Conservation (phyloP, 2,888 invertebrate genomes). For the Tolmerus cingulatus region DNA sequence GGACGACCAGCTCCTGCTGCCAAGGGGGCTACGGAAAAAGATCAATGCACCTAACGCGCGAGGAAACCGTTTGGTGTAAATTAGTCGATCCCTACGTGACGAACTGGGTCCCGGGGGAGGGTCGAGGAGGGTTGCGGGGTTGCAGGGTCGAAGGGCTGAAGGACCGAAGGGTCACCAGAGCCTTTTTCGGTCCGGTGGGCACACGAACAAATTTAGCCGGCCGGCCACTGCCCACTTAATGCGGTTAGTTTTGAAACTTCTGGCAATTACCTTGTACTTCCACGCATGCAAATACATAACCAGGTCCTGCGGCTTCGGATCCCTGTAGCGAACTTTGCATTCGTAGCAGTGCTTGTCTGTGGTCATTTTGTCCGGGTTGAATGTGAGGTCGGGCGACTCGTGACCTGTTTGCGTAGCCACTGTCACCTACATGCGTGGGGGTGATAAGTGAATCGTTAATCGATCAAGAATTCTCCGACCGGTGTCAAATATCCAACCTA, state of each 20-base stretch:
- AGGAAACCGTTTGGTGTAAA: background rate
- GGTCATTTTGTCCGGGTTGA: slow-evolving; percentile 76
- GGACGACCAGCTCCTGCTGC: background rate
- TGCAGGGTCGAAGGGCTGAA: too few species aligned
- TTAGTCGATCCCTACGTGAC: slow-evolving; percentile 15
- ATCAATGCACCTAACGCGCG: background rate
- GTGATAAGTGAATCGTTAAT: slow-evolving; percentile 1
- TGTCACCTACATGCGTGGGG: slow-evolving; percentile 3
- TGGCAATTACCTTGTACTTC: slow-evolving; percentile 77
- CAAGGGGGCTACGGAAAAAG: background rate
- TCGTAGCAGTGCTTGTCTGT: slow-evolving; percentile 90
- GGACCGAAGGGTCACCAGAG: background rate
- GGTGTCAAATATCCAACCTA: slow-evolving; percentile 24
- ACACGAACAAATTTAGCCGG: background rate
- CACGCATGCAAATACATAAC: slow-evolving; percentile 97
- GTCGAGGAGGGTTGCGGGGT: too few species aligned
- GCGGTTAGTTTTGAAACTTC: slow-evolving; percentile 19
- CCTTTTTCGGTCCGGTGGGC: background rate
- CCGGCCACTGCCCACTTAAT: background rate
- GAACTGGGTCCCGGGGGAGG: background rate
- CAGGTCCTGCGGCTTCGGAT: slow-evolving; percentile 89
- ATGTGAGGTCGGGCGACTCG: slow-evolving; percentile 72
- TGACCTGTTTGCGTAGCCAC: slow-evolving; percentile 89
- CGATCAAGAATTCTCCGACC: background rate
- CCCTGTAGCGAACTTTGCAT: slow-evolving; percentile 90